Evolutionary conservation across 2,113 vertebrate genomes (phyloP), one percentile per base, ranked within the genome.

Genomic region (Zosterops hypoxanthus): DNA sequence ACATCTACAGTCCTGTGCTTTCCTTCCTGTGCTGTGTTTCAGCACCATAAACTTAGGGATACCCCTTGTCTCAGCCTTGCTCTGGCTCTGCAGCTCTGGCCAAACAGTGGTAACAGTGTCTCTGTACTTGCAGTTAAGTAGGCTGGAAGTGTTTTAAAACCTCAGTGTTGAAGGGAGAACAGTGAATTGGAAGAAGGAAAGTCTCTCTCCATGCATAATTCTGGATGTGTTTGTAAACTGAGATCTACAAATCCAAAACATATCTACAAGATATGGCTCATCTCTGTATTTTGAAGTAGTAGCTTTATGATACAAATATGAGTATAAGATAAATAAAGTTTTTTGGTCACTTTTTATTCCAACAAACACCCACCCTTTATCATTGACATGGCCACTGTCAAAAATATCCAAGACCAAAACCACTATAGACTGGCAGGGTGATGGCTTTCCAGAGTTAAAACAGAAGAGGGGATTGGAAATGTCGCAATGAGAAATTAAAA

Each of bases 11-110:
- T n/a, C 24, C 41, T 36, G 11, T 22, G 12, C 24, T 21, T 52
- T 81, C 57, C 25, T 64, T 82, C 22, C 36, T 34, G 7, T 22
- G 16, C 24, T 8, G 11, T 8, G 11, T 8, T 42, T 18, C 34
- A 36, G 50, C 22, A 41, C 14, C n/a, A 49, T 31, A 21, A 88
- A 47, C 25, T 7, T 4, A 3, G 6, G 6, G 20, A 0, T n/a
- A 12, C 2, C 8, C 28, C 41, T 59, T n/a, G 5, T 34, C 17
- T 82, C 61, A 57, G 0, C 2, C 3, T 41, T 86, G 7, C 24
- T 63, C n/a, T 46, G 34, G 8, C 8, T 82, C 42, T 68, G 20
- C 20, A 88, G 23, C 7, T 79, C 33, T n/a, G 5, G 6, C 29
- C 29, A 86, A 42, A 60, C n/a, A n/a, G n/a, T 70, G 14, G 44